Base-by-base conservation (phyloP, 2,797 vertebrate species). In the Rhinella marina region DNA sequence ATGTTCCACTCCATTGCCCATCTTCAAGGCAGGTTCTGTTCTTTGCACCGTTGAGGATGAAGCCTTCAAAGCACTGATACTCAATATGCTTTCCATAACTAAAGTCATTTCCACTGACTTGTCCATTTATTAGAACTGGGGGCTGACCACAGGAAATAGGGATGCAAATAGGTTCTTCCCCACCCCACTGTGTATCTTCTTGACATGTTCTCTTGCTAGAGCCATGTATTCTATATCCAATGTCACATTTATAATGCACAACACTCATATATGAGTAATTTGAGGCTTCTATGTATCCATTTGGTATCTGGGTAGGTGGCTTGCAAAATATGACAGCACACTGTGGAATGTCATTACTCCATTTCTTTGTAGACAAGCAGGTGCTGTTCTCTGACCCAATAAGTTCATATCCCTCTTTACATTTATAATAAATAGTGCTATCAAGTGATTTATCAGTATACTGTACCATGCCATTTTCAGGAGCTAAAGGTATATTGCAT, bases 1-100 rank as follows among this genome's bases (percentile, higher is more conserved):
- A 73, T 8, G 87, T 59, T 54, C 96, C 95, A 92, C 96, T 99
- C 98, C 98, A 99, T 88, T 92, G 97, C 79, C 97, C 96, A 21
- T 97, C 95, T 25, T 94, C 94, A 91, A 96, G 96, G 89, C 98
- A 99, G 70, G 96, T 88, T 73, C 95, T 96, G n/a, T 88, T 92
- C 3, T 92, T 92, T 81, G 94, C 92, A 12, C 97, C 98, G 73
- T 95, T 91, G 52, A 99, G 91, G 19, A 96, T 75, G 68, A 97
- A 99, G 10, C 98, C 98, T 62, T 95, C 80, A 0, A 87, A 93
- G 92, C 98, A 99, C 78, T 91, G 94, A 80, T 98, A 97, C 50
- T 95, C 91, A 66, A 96, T 85, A 62, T 88, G 92, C n/a, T 92
- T 95, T 82, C 94, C 95, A 90, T 96, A 99, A 0, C 93, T 97